A percentile compares a stretch with the other conserved stretches of the same genome.
These are phyloP conservation scores for Pollimyrus isidori DNA, from an alignment of 2,113 vertebrate genomes.

Conservation along the genomic window DNA sequence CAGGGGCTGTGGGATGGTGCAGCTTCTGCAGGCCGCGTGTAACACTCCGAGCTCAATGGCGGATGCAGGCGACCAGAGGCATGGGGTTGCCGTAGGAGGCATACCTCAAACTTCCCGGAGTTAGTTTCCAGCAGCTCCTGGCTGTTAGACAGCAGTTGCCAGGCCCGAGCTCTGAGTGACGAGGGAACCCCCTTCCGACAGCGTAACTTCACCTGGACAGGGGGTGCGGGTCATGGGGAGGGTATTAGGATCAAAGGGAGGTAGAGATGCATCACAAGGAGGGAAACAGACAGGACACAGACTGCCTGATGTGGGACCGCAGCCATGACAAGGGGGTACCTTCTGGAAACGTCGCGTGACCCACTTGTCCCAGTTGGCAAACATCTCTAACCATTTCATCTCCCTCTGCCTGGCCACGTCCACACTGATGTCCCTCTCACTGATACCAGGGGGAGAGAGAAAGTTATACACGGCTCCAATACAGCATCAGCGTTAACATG, in stretches of 20 bases:
- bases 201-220: conserved; percentile 76
- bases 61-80: not conserved
- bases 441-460: conserved; percentile 38
- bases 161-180: conserved; percentile 75
- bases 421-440: conserved; percentile 66
- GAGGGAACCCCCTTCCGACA: conserved; percentile 86
- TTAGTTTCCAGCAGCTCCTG: conserved; percentile 74
- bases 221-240: not conserved
- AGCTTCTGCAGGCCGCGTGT: not conserved
- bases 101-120: conserved; percentile 75
- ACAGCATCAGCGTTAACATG: not conserved
- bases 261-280: not conserved
- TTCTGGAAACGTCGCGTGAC: conserved; percentile 77
- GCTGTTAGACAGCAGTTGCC: conserved; percentile 83
- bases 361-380: conserved; percentile 86
- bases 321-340: conserved; percentile 49
- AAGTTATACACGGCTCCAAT: not conserved
- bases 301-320: not conserved
- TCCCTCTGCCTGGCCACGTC: conserved; percentile 82
- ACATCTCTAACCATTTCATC: conserved; percentile 89
- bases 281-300: not conserved
- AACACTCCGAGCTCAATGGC: not conserved
- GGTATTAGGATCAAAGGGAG: not conserved
- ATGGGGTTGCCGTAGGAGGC: not conserved
- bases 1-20: not conserved